phyloP scores from a whole-genome alignment of 2,888 invertebrate species.

The Drosophila multiciliata region DNA sequence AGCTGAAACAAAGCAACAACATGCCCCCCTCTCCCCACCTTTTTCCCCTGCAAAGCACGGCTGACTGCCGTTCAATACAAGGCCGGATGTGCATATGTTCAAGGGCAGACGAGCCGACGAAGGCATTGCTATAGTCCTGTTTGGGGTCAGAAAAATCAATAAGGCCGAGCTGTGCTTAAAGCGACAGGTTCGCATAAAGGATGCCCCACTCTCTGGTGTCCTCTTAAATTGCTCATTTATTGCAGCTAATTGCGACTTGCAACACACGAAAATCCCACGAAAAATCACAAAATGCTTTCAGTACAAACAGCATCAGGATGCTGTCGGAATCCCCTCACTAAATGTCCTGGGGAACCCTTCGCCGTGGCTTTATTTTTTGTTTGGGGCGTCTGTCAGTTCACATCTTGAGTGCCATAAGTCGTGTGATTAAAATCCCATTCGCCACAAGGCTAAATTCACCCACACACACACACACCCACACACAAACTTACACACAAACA shows the following conservation, averaged over 20 bases:
- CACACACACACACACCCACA: conserved; percentile 19
- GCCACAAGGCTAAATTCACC: conserved; percentile 74
- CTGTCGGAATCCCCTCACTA: conserved; percentile 52
- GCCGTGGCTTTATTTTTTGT: conserved; percentile 19
- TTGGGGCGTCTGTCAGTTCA: conserved; percentile 82
- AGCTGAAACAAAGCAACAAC: conserved; percentile 47
- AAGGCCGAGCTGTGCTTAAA: conserved; percentile 34
- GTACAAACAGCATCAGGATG: conserved; percentile 61
- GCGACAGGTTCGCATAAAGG: conserved; percentile 5
- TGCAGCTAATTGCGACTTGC: conserved; percentile 84
- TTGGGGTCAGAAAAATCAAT: conserved; percentile 60
- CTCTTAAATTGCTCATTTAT: conserved; percentile 84
- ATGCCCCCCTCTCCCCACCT: too few species aligned
- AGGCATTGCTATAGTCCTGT: conserved; percentile 19
- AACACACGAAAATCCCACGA: conserved; percentile 65
- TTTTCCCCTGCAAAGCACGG: conserved; percentile 38
- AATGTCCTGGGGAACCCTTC: conserved; percentile 62
- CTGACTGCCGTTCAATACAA: conserved; percentile 69
- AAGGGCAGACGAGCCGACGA: conserved; percentile 62
- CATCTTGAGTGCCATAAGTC: conserved; percentile 85
- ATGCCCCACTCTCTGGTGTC: conserved; percentile 13
- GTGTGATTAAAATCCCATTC: conserved; percentile 85
- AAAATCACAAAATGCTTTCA: conserved; percentile 79
- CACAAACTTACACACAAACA: conserved; percentile 33
- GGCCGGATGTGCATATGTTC: conserved; percentile 68